Conservation (phyloP, 2,888 invertebrate genomes). For the Drosophila infuscata region DNA sequence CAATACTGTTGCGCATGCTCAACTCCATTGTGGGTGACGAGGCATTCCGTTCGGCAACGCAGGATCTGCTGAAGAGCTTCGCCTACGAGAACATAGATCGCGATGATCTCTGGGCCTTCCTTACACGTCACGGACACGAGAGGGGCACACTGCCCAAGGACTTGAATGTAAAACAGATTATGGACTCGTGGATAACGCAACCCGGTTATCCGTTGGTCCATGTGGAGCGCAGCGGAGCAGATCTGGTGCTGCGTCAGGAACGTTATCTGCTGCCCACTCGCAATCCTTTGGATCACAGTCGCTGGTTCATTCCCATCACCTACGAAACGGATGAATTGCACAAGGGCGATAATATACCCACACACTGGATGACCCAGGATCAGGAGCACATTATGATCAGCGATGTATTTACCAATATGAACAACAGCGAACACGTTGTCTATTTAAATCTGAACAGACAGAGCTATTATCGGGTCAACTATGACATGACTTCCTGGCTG, state of each 20-base stretch:
- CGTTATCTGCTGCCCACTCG: constrained; percentile 82
- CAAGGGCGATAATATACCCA: constrained; percentile 80
- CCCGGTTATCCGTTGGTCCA: constrained; percentile 89
- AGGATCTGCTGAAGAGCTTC: constrained; percentile 86
- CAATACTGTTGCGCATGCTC: constrained; percentile 90
- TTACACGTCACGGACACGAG: constrained; percentile 87
- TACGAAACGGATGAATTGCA: constrained; percentile 82
- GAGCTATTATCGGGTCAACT: constrained; percentile 89
- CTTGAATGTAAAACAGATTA: constrained; percentile 87
- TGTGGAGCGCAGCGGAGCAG: constrained; percentile 85
- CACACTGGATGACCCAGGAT: constrained; percentile 82
- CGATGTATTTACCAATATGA: constrained; percentile 77
- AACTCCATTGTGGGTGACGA: constrained; percentile 89
- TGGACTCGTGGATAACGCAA: constrained; percentile 89
- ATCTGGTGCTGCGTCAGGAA: constrained; percentile 81
- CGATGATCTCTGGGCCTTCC: constrained; percentile 88
- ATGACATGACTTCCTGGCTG: constrained; percentile 88
- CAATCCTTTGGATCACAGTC: constrained; percentile 77
- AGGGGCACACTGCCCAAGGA: constrained; percentile 83
- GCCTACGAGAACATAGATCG: constrained; percentile 88
- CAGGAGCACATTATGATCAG: constrained; percentile 77
- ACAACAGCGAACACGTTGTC: constrained; percentile 77
- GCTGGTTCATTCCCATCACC: constrained; percentile 84
- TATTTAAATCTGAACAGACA: constrained; percentile 86
- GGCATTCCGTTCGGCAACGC: constrained; percentile 86